Conservation (phyloP, 2,113 vertebrate species). For the Dendrocopos noguchii region DNA sequence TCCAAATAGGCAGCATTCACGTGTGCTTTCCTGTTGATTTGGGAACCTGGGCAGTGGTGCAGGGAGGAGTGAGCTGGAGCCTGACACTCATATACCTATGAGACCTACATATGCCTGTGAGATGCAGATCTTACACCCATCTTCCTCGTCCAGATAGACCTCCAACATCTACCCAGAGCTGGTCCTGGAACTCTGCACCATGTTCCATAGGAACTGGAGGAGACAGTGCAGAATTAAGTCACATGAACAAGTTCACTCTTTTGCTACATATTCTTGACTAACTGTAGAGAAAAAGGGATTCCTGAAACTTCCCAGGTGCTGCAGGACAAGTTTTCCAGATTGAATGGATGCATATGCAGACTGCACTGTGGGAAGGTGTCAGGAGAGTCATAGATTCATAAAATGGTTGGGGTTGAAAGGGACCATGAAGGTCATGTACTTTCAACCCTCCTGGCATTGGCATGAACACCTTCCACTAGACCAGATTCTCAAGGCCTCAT, state of each 20-base stretch:
- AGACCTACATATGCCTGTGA: not conserved
- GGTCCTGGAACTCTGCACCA: not conserved
- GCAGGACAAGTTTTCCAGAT: not conserved
- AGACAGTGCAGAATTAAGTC: not conserved
- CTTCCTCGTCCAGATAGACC: not conserved
- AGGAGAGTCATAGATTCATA: not conserved
- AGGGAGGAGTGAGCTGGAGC: not conserved
- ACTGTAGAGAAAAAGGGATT: not conserved
- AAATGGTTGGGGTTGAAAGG: too few relatives aligned
- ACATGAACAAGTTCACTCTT: not conserved
- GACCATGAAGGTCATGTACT: too few relatives aligned
- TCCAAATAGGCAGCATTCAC: not conserved
- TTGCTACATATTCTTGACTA: not conserved
- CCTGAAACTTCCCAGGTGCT: not conserved
- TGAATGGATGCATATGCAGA: not conserved
- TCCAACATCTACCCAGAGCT: not conserved
- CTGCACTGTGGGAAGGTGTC: not conserved
- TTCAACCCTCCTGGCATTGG: too few relatives aligned
- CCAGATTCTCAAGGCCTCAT: too few relatives aligned
- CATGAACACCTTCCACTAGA: too few relatives aligned
- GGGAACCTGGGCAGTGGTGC: not conserved
- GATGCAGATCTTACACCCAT: not conserved
- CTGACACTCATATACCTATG: not conserved
- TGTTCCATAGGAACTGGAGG: not conserved
- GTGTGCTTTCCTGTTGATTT: not conserved